Evolutionary conservation across 1,140 invertebrate genomes (phyloP).

Genomic region (Drosophila ananassae): DNA sequence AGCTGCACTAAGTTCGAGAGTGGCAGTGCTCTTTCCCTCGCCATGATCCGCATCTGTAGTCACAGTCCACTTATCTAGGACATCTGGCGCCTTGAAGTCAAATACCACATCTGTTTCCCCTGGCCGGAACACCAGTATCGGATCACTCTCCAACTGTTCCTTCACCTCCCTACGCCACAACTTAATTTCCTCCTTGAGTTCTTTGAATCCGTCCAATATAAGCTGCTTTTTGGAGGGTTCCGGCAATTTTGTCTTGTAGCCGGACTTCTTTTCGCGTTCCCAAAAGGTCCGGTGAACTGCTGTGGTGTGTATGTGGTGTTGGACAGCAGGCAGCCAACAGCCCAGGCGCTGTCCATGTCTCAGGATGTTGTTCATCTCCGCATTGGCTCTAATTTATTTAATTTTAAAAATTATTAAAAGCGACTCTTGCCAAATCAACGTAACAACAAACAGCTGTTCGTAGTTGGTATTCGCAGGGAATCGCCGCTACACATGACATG

Average conservation of each 20-base stretch:
- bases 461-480: conserved; percentile 10
- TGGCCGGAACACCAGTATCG: conserved; percentile 85
- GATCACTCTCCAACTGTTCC: conserved; percentile 87
- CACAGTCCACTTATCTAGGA: conserved; percentile 89
- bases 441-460: conserved; percentile 66
- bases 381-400: conserved; percentile 26
- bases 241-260: conserved; percentile 85
- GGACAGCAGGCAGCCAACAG: conserved; percentile 24
- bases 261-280: conserved; percentile 87
- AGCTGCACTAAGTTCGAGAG: conserved; percentile 86
- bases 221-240: conserved; percentile 85
- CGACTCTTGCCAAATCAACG: conserved; percentile 37
- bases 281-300: conserved; percentile 84
- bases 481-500: background rate
- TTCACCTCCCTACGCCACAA: conserved; percentile 89
- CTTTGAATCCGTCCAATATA: conserved; percentile 86
- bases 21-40: conserved; percentile 91
- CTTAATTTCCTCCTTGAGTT: conserved; percentile 88
- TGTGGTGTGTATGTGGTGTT: conserved; percentile 66
- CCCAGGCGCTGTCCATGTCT: conserved; percentile 54
- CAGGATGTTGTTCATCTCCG: conserved; percentile 50
- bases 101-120: conserved; percentile 89
- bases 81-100: conserved; percentile 87
- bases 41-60: conserved; percentile 92
- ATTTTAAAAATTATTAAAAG: background rate